Evolutionary conservation across 35 echinoderm and acorn worm genomes (phyloP).

Genomic region (Acanthaster planci): DNA sequence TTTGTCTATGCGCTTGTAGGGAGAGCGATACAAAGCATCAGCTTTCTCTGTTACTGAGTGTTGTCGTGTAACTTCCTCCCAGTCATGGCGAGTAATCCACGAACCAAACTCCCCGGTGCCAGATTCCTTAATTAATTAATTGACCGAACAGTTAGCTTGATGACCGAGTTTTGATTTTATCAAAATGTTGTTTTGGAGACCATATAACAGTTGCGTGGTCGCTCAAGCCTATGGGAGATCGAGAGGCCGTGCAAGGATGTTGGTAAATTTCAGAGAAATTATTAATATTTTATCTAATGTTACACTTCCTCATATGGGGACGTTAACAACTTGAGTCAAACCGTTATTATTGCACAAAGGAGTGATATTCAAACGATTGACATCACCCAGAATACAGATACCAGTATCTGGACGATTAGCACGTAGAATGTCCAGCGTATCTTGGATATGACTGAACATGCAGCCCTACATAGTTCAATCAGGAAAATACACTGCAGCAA

Average conservation of each 20-base stretch:
- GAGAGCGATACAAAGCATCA: constrained; percentile 34
- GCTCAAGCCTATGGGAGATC: constrained; percentile 34
- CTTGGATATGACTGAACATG: constrained; percentile 29
- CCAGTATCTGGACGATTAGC: constrained; percentile 38
- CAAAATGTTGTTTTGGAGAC: background rate
- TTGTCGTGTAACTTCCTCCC: constrained; percentile 18
- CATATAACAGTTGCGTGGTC: constrained; percentile 49
- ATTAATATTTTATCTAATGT: constrained; percentile 37
- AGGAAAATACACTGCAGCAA: background rate
- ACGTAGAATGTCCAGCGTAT: background rate
- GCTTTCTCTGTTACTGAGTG: background rate
- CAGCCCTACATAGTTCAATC: background rate
- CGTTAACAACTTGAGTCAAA: constrained; percentile 33
- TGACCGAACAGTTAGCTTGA: constrained; percentile 15
- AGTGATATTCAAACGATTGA: constrained; percentile 36
- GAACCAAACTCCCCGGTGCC: constrained; percentile 29
- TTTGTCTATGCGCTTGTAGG: constrained; percentile 8
- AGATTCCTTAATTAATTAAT: constrained; percentile 43
- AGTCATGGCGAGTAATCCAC: constrained; percentile 34
- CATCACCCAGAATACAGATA: constrained; percentile 43
- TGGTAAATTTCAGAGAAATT: constrained; percentile 10
- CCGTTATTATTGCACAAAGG: constrained; percentile 12
- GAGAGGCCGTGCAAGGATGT: background rate
- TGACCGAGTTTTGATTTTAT: background rate
- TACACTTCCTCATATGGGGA: constrained; percentile 24